Conservation (phyloP, 2,113 vertebrate species). For the Sigmodon hispidus region DNA sequence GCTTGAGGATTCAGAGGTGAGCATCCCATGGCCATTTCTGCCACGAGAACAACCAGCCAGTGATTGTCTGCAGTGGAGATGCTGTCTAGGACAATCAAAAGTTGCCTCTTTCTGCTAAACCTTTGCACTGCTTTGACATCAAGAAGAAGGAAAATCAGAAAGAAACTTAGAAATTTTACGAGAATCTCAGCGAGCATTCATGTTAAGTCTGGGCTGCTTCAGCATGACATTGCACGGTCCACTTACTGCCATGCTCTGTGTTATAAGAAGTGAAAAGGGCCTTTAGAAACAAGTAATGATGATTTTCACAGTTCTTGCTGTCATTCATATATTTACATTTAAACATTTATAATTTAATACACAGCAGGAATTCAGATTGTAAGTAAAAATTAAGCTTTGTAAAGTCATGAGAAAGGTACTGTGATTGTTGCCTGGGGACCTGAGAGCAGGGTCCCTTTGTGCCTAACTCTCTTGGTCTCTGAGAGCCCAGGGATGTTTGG, state of each 20-base stretch:
- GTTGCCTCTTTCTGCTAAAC: not conserved
- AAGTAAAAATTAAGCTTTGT: not conserved
- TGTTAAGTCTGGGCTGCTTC: not conserved
- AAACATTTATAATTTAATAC: not conserved
- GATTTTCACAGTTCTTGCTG: not conserved
- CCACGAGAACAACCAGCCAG: not conserved
- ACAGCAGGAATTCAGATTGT: not conserved
- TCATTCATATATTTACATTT: not conserved
- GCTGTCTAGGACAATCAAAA: not conserved
- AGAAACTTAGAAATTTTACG: not conserved
- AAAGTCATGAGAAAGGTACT: not conserved
- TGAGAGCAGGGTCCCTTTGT: not conserved
- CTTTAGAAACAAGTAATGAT: not conserved
- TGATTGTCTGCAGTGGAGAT: not conserved
- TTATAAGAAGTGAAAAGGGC: not conserved
- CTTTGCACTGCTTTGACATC: not conserved
- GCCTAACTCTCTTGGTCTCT: not conserved
- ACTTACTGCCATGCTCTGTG: not conserved
- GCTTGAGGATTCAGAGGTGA: not conserved
- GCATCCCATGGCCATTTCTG: not conserved
- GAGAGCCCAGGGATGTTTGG: not conserved
- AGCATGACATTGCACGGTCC: fast-evolving
- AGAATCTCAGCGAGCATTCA: not conserved
- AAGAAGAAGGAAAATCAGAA: not conserved
- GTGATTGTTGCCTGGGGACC: not conserved